Conservation (phyloP, 92 coral and sea anemone genomes). For the Zoanthus sociatus region DNA sequence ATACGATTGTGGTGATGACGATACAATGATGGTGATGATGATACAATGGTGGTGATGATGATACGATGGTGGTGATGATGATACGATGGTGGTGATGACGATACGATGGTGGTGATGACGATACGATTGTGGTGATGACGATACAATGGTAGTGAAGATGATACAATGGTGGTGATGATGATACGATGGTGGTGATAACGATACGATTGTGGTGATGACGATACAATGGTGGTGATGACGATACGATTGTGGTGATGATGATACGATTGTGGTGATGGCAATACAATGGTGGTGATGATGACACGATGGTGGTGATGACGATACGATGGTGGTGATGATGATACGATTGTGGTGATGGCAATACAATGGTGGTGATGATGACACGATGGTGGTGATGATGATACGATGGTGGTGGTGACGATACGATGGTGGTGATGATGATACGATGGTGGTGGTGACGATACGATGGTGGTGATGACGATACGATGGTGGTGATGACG, state of each 20-base stretch:
- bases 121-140: not conserved
- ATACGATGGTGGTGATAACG: not conserved
- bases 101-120: not conserved
- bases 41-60: not conserved
- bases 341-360: not conserved
- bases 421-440: not conserved
- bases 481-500: not conserved
- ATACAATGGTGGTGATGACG: not conserved
- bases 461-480: not conserved
- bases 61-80: not conserved
- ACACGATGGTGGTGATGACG: not conserved
- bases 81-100: not conserved
- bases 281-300: not conserved
- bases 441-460: not conserved
- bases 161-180: not conserved
- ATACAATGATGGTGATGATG: not conserved
- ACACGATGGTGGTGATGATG: not conserved
- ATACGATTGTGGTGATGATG: not conserved
- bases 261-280: not conserved
- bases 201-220: not conserved
- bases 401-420: not conserved
- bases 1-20: not conserved
- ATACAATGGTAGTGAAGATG: not conserved
- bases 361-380: not conserved
- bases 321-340: not conserved